phyloP scores from a whole-genome alignment of 2,888 invertebrate genomes.

The Apantesis nais region DNA sequence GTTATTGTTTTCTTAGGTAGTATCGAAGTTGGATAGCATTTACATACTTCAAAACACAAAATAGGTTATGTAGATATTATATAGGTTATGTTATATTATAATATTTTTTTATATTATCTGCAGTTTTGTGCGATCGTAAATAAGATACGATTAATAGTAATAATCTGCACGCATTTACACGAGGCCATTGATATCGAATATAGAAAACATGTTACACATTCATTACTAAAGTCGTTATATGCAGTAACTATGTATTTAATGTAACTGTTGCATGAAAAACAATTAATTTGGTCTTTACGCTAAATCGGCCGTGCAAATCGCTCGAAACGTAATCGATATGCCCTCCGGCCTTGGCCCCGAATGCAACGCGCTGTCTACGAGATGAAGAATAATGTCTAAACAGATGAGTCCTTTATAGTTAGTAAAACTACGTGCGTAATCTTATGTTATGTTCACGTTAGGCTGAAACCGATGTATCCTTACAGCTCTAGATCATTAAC shows the following conservation, averaged over 20 bases:
- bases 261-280: slow-evolving; percentile 39
- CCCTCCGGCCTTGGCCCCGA: slow-evolving; percentile 75
- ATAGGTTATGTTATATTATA: no score
- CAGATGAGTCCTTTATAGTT: slow-evolving; percentile 54
- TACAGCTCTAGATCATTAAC: slow-evolving; percentile 41
- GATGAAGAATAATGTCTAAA: slow-evolving; percentile 73
- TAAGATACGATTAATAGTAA: slow-evolving; percentile 20
- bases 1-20: neutral
- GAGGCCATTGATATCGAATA: slow-evolving; percentile 22
- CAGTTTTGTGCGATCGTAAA: slow-evolving; percentile 31
- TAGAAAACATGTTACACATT: slow-evolving; percentile 1
- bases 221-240: neutral
- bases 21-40: neutral
- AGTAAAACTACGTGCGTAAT: slow-evolving; percentile 62
- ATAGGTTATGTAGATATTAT: no score
- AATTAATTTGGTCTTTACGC: slow-evolving; percentile 40
- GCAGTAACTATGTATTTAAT: slow-evolving; percentile 7
- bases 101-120: slow-evolving; percentile 23
- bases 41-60: neutral
- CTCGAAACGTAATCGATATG: slow-evolving; percentile 74
- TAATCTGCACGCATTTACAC: slow-evolving; percentile 28
- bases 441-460: slow-evolving; percentile 35
- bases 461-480: slow-evolving; percentile 51
- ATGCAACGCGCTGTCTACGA: slow-evolving; percentile 64
- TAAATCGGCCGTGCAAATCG: slow-evolving; percentile 66